phyloP scores from a whole-genome alignment of 2,797 vertebrate genomes.

The Sebastes hopkinsi region DNA sequence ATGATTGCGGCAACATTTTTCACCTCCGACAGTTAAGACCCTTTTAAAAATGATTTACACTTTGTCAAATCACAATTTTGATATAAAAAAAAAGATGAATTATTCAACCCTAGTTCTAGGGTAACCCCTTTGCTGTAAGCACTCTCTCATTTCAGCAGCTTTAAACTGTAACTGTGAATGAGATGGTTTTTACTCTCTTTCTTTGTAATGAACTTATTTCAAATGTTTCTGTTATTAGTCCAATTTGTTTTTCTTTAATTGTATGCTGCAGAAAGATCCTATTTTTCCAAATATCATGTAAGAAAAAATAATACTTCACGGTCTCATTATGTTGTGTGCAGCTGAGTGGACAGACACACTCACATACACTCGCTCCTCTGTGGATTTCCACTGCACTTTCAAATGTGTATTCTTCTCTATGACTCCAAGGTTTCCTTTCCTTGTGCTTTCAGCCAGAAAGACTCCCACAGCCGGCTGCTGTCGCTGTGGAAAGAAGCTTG shows the following conservation, averaged over 20 bases:
- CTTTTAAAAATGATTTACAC: not conserved
- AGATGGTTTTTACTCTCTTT: not conserved
- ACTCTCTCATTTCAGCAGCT: not conserved
- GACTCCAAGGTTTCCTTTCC: constrained; percentile 2
- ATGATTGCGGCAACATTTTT: too few species aligned
- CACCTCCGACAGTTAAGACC: not conserved
- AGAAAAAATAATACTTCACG: not conserved
- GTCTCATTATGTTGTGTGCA: not conserved
- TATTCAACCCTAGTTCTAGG: too few species aligned
- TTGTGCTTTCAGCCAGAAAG: constrained; percentile 7
- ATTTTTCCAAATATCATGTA: not conserved
- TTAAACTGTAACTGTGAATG: not conserved
- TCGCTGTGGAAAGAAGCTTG: constrained; percentile 48
- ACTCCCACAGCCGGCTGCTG: constrained; percentile 8
- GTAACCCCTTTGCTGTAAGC: too few species aligned
- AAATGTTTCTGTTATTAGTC: not conserved
- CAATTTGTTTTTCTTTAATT: not conserved
- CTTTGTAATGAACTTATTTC: not conserved
- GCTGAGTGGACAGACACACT: not conserved
- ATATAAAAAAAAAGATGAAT: too few species aligned
- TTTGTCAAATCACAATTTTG: not conserved
- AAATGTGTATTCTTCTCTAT: not conserved
- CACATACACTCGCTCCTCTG: not conserved
- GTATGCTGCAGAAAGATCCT: not conserved
- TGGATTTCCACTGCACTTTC: constrained; percentile 13